These are phyloP conservation scores for Arctocebus calabarensis DNA, from an alignment of 2,797 vertebrate species.

Conservation along the genomic window DNA sequence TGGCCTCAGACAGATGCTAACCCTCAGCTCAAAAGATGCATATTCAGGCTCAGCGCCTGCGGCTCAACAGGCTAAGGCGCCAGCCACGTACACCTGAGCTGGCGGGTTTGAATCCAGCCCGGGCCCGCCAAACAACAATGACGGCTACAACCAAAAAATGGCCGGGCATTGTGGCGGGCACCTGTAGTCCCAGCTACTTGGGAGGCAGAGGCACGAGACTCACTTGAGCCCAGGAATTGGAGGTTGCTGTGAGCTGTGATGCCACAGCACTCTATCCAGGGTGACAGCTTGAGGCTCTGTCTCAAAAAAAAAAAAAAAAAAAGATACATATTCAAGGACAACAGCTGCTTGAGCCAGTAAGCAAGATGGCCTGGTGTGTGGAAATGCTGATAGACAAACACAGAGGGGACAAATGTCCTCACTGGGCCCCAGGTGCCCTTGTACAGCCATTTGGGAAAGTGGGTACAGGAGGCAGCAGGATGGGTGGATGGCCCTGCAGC, in stretches of 20 bases:
- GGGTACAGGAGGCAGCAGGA: background rate
- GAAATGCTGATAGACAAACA: background rate
- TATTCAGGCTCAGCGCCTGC: background rate
- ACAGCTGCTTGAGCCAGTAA: background rate
- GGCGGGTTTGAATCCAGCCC: too few species aligned
- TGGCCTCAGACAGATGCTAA: background rate
- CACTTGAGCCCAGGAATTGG: too few species aligned
- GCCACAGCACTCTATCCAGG: too few species aligned
- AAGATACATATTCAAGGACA: slow-evolving; percentile 53
- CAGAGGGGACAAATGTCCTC: background rate
- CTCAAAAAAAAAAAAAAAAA: background rate
- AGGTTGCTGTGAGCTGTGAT: too few species aligned
- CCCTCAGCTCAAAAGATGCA: slow-evolving; percentile 39
- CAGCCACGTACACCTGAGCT: too few species aligned
- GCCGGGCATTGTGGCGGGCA: too few species aligned
- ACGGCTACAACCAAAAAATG: too few species aligned
- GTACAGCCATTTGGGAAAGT: background rate
- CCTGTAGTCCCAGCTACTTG: too few species aligned
- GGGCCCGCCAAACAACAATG: too few species aligned
- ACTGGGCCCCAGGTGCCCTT: accelerated
- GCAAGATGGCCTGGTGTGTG: background rate
- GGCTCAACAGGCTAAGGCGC: too few species aligned
- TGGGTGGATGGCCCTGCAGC: background rate
- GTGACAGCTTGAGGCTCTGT: too few species aligned
- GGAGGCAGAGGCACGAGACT: too few species aligned